A percentile compares a stretch with the other conserved stretches of the same genome.
Evolutionary conservation across 2,888 invertebrate genomes (phyloP).

Genomic region (Nomada ruficornis): DNA sequence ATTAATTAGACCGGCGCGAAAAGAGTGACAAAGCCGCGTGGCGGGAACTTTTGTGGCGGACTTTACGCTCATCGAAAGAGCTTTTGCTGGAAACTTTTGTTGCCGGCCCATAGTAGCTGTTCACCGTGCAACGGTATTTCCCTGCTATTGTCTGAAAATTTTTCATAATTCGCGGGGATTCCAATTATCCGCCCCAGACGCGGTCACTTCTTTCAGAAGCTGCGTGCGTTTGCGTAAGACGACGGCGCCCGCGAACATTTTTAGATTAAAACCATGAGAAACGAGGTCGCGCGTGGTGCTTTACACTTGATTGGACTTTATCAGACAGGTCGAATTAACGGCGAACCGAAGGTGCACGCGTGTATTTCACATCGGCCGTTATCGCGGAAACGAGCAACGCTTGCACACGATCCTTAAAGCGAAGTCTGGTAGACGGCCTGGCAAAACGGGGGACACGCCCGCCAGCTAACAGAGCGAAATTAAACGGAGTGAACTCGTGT

Average conservation of each 20-base stretch:
- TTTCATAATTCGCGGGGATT: not conserved
- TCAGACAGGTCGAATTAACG: conserved; percentile 42
- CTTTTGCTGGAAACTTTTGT: conserved; percentile 9
- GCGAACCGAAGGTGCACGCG: conserved; percentile 18
- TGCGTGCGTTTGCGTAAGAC: not conserved
- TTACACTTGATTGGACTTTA: conserved; percentile 24
- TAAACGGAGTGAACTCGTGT: conserved; percentile 41
- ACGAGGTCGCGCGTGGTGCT: conserved; percentile 19
- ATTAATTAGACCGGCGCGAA: conserved; percentile 62
- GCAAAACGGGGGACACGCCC: conserved; percentile 35
- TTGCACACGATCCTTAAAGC: conserved; percentile 25
- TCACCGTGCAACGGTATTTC: not conserved
- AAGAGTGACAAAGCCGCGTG: conserved; percentile 43
- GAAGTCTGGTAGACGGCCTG: not conserved
- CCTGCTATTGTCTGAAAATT: not conserved
- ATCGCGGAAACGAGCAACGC: conserved; percentile 29
- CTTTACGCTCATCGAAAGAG: conserved; percentile 14
- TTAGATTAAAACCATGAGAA: not conserved
- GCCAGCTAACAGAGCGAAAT: conserved; percentile 51
- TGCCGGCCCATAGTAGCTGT: not conserved
- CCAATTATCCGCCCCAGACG: conserved; percentile 6
- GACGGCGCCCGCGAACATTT: not conserved
- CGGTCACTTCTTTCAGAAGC: not conserved
- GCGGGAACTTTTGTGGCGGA: conserved; percentile 20
- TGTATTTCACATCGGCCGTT: conserved; percentile 39